Evolutionary conservation across 2,797 vertebrate genomes (phyloP).

Genomic region (Hipposideros larvatus): DNA sequence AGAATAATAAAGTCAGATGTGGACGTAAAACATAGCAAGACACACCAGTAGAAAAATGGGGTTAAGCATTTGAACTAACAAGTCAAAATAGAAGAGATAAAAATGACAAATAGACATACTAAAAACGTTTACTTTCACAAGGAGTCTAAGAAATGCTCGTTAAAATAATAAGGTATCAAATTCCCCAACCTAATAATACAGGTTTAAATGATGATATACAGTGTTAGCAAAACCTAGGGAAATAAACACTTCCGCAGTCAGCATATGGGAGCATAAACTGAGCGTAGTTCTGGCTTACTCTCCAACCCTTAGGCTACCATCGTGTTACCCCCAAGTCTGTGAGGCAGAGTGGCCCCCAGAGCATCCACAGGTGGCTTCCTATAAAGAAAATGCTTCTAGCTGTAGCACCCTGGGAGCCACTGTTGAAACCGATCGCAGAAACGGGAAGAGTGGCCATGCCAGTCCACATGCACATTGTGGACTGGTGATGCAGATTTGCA

Average conservation of each 20-base stretch:
- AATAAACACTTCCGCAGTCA: constrained; percentile 13
- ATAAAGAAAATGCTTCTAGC: neutral
- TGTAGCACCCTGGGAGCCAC: neutral
- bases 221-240: neutral
- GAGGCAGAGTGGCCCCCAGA: neutral
- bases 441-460: neutral
- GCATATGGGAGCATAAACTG: neutral
- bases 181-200: neutral
- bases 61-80: neutral
- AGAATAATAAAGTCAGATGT: neutral
- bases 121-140: neutral
- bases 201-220: neutral
- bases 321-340: neutral
- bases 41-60: neutral
- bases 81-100: constrained; percentile 55
- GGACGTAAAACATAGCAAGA: neutral
- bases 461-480: too few relatives aligned
- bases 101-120: constrained; percentile 41
- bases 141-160: neutral
- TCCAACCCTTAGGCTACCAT: neutral
- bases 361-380: neutral
- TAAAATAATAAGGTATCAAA: constrained; percentile 21
- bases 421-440: neutral
- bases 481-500: too few relatives aligned
- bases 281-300: neutral